Evolutionary conservation across 2,888 invertebrate genomes (phyloP).

Genomic region (Netelia virgata): DNA sequence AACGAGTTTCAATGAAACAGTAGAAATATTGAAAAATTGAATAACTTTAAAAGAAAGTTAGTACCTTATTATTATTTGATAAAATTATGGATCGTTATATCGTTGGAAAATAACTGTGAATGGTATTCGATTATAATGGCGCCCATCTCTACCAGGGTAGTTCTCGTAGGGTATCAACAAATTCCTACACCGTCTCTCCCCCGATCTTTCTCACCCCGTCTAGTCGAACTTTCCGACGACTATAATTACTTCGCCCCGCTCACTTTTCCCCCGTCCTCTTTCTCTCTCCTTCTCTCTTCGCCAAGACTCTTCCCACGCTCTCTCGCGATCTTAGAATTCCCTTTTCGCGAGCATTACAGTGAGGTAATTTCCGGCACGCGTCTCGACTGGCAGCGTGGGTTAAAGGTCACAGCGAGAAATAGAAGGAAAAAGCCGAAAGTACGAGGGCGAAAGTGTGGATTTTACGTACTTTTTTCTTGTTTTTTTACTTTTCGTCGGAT

Average conservation of each 20-base stretch:
- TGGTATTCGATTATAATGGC: slow-evolving; percentile 2
- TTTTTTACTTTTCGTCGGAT: slow-evolving; percentile 25
- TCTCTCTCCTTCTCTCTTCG: neutral
- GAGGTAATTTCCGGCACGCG: slow-evolving; percentile 21
- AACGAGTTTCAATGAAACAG: too few species aligned
- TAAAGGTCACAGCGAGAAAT: neutral
- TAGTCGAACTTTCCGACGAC: slow-evolving; percentile 32
- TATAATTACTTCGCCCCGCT: slow-evolving; percentile 39
- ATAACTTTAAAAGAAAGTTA: too few species aligned
- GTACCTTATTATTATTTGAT: too few species aligned
- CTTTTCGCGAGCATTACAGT: slow-evolving; percentile 5
- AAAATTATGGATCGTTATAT: neutral
- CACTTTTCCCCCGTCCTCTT: neutral
- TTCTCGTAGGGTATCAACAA: neutral
- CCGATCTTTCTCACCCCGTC: neutral
- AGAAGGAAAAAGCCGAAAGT: neutral
- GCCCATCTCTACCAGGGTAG: neutral
- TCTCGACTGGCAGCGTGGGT: neutral
- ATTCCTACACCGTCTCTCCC: neutral
- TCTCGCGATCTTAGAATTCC: slow-evolving; percentile 18
- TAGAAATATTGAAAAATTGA: too few species aligned
- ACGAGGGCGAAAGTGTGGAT: neutral
- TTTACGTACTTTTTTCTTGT: slow-evolving; percentile 24
- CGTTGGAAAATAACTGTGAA: neutral
- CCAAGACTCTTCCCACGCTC: neutral